A percentile compares a stretch with the other conserved stretches of the same genome.
These are phyloP conservation scores for Rhingia campestris DNA, from an alignment of 2,888 invertebrate genomes.

Conservation along the genomic window DNA sequence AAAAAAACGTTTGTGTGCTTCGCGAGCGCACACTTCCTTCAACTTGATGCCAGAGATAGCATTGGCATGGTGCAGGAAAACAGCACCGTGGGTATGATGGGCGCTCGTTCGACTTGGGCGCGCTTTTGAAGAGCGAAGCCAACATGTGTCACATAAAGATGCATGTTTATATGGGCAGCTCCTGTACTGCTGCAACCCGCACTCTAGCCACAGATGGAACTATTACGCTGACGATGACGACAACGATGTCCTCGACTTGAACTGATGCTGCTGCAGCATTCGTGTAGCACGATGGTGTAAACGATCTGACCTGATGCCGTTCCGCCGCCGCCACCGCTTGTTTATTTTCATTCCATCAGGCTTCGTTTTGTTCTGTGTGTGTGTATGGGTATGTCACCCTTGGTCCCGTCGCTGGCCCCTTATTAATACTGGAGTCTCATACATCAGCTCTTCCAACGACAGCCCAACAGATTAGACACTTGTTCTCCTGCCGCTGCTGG, in stretches of 20 bases:
- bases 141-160: conserved; percentile 73
- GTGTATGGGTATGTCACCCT: conserved; percentile 61
- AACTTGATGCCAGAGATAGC: conserved; percentile 51
- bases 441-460: conserved; percentile 51
- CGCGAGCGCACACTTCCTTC: conserved; percentile 55
- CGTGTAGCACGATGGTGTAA: conserved; percentile 62
- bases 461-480: conserved; percentile 68
- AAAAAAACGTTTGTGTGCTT: conserved; percentile 59
- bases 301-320: conserved; percentile 73
- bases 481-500: conserved; percentile 43
- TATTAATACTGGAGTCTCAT: conserved; percentile 11
- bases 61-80: neutral
- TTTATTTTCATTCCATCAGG: conserved; percentile 65
- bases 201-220: conserved; percentile 51
- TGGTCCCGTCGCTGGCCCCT: conserved; percentile 19
- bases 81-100: conserved; percentile 13
- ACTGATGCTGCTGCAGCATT: conserved; percentile 36
- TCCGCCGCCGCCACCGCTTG: conserved; percentile 19
- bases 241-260: conserved; percentile 38
- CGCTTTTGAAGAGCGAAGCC: conserved; percentile 54
- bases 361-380: conserved; percentile 22
- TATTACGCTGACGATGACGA: conserved; percentile 34
- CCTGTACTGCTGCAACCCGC: conserved; percentile 26
- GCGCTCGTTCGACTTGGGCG: conserved; percentile 52
- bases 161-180: conserved; percentile 52